These are phyloP conservation scores for Apis mellifera DNA, from an alignment of 1,140 invertebrate genomes.

Conservation along the genomic window Amel_HAv3.1 CM009937.2:8970001-8970500, in stretches of 20 bases:
- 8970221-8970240: slow-evolving; percentile 89
- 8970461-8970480: slow-evolving; percentile 92
- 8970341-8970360: slow-evolving; percentile 95
- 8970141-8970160: slow-evolving; percentile 95
- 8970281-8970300: slow-evolving; percentile 93
- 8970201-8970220: slow-evolving; percentile 94
- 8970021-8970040: not conserved
- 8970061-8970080: slow-evolving; percentile 71
- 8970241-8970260: slow-evolving; percentile 90
- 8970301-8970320: slow-evolving; percentile 92
- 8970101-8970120: slow-evolving; percentile 97
- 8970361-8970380: slow-evolving; percentile 93
- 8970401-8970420: slow-evolving; percentile 96
- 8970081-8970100: slow-evolving; percentile 93
- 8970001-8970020: too few relatives aligned
- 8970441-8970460: slow-evolving; percentile 96
- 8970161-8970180: slow-evolving; percentile 96
- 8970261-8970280: slow-evolving; percentile 95
- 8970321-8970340: slow-evolving; percentile 91
- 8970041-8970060: not conserved
- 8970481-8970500: slow-evolving; percentile 91
- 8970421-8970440: slow-evolving; percentile 97
- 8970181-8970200: slow-evolving; percentile 94
- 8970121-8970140: slow-evolving; percentile 93
- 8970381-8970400: slow-evolving; percentile 94